Evolutionary conservation across 2,888 invertebrate species (phyloP).

Genomic region (Melanophora roralis): DNA sequence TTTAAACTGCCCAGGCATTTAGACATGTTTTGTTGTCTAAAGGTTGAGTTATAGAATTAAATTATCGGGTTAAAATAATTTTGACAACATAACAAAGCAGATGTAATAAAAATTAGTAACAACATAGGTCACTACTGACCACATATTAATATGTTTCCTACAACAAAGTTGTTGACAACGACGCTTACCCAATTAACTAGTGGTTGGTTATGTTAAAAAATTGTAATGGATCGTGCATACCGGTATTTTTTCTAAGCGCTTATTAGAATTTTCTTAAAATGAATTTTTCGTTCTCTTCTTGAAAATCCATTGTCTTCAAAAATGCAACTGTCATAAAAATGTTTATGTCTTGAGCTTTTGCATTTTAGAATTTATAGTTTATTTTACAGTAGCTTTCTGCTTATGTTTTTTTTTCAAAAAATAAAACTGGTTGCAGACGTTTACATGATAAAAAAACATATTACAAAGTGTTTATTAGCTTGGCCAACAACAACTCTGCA

Average conservation of each 20-base stretch:
- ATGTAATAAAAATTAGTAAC: too few species aligned
- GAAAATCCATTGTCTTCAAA: neutral
- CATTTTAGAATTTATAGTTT: neutral
- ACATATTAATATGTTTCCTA: too few species aligned
- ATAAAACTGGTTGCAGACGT: neutral
- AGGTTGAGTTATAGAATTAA: too few species aligned
- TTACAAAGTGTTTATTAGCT: constrained; percentile 47
- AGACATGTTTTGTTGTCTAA: too few species aligned
- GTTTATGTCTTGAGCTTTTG: neutral
- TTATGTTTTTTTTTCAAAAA: neutral
- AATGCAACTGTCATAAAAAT: neutral
- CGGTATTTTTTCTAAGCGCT: neutral
- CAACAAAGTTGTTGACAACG: too few species aligned
- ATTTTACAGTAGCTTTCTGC: constrained; percentile 1
- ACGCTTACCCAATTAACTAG: too few species aligned
- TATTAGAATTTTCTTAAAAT: neutral
- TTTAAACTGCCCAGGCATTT: too few species aligned
- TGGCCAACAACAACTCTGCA: constrained; percentile 10
- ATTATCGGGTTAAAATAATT: too few species aligned
- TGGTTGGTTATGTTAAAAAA: too few species aligned
- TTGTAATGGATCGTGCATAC: too few species aligned
- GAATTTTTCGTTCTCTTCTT: neutral
- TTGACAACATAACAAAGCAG: too few species aligned
- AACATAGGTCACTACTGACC: too few species aligned
- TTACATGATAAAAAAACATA: neutral